A percentile compares a stretch with the other conserved stretches of the same genome.
These are phyloP conservation scores for Pseudoatta argentina DNA, from an alignment of 1,140 invertebrate species.

Conservation along the genomic window DNA sequence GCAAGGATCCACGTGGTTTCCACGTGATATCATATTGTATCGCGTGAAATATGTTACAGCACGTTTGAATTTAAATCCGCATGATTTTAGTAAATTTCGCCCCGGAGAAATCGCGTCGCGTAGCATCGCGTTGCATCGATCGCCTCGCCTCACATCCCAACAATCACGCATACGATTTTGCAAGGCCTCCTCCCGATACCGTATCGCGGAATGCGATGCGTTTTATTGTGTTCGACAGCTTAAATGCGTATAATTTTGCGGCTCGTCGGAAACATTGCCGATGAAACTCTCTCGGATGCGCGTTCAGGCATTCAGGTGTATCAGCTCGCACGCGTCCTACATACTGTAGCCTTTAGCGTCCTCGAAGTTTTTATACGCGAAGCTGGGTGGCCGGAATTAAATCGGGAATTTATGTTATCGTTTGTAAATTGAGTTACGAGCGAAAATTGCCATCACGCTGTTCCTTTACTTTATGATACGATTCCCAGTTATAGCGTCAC, in stretches of 20 bases:
- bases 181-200: slow-evolving; percentile 29
- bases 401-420: slow-evolving; percentile 58
- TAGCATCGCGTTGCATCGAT: background rate
- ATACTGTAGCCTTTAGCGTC: slow-evolving; percentile 51
- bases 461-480: slow-evolving; percentile 46
- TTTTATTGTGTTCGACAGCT: slow-evolving; percentile 61
- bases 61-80: slow-evolving; percentile 59
- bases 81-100: slow-evolving; percentile 62
- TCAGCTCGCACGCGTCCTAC: slow-evolving; percentile 51
- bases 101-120: slow-evolving; percentile 49
- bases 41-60: slow-evolving; percentile 55
- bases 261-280: slow-evolving; percentile 42
- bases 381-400: slow-evolving; percentile 57
- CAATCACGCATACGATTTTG: slow-evolving; percentile 27
- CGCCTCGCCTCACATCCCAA: slow-evolving; percentile 20
- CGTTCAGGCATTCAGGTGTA: slow-evolving; percentile 54
- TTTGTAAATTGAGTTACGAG: slow-evolving; percentile 58
- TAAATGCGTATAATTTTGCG: slow-evolving; percentile 60
- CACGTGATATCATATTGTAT: slow-evolving; percentile 59
- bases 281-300: slow-evolving; percentile 56
- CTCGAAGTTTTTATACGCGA: slow-evolving; percentile 47
- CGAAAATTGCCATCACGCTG: slow-evolving; percentile 32
- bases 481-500: slow-evolving; percentile 10
- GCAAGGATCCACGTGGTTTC: slow-evolving; percentile 17
- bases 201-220: slow-evolving; percentile 55